Evolutionary conservation across 2,797 vertebrate genomes (phyloP).

Genomic region (Oryzias dopingdopingensis): DNA sequence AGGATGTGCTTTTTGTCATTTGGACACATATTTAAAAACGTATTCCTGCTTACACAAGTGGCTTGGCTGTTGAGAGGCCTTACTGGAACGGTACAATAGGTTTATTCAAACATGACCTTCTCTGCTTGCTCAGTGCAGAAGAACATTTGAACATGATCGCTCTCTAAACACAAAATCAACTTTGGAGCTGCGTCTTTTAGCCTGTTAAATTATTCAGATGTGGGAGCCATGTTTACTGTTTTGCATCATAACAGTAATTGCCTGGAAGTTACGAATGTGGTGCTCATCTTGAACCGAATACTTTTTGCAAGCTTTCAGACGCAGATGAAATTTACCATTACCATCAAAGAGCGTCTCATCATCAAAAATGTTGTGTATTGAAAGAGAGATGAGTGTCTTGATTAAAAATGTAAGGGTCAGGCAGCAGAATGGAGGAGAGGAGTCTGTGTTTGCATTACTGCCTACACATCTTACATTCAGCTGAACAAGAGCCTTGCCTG

Average conservation of each 20-base stretch:
- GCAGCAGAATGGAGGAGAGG: slow-evolving; percentile 40
- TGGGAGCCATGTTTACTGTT: slow-evolving; percentile 71
- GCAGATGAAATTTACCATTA: slow-evolving; percentile 66
- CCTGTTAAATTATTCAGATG: slow-evolving; percentile 69
- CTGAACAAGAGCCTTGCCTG: slow-evolving; percentile 17
- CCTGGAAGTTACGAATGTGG: slow-evolving; percentile 64
- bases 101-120: slow-evolving; percentile 47
- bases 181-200: slow-evolving; percentile 55
- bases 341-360: slow-evolving; percentile 71
- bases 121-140: slow-evolving; percentile 47
- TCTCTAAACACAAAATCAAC: slow-evolving; percentile 69
- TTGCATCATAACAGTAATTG: slow-evolving; percentile 71
- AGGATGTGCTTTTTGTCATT: too few species aligned
- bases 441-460: slow-evolving; percentile 44
- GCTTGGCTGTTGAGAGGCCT: too few species aligned
- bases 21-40: too few species aligned
- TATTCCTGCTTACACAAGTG: too few species aligned
- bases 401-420: slow-evolving; percentile 71
- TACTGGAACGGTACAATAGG: not conserved
- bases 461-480: slow-evolving; percentile 21
- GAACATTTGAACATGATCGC: slow-evolving; percentile 55
- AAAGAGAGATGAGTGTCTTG: slow-evolving; percentile 68
- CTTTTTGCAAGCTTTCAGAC: slow-evolving; percentile 68
- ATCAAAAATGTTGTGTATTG: slow-evolving; percentile 69
- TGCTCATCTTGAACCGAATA: slow-evolving; percentile 62